Evolutionary conservation across 2,888 invertebrate species (phyloP).

Genomic region (Carcina quercana): DNA sequence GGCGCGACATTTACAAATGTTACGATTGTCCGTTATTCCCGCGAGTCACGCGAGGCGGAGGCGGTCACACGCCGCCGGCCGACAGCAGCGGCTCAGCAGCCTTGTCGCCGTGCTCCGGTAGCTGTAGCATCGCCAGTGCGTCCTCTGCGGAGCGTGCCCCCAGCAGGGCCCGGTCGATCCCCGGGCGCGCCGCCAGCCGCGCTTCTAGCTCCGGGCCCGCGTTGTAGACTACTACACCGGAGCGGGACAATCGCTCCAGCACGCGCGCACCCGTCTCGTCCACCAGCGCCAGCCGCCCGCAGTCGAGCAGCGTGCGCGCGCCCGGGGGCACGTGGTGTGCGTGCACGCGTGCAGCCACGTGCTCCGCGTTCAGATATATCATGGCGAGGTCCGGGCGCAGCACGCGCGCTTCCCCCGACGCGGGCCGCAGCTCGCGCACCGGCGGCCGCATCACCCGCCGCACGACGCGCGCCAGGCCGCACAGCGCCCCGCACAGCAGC

Average conservation of each 20-base stretch:
- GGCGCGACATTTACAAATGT: too few species aligned
- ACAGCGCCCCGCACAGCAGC: conserved; percentile 69
- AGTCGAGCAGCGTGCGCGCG: conserved; percentile 75
- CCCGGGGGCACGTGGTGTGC: conserved; percentile 34
- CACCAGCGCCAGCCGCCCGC: conserved; percentile 74
- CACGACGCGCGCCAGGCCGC: conserved; percentile 78
- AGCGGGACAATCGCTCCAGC: conserved; percentile 26
- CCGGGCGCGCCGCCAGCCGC: conserved; percentile 20
- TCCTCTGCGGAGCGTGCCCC: too few species aligned
- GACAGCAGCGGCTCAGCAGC: conserved; percentile 3
- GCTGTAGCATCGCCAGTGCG: too few species aligned
- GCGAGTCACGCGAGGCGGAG: neutral
- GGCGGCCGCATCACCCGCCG: conserved; percentile 79
- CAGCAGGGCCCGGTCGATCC: conserved; percentile 17
- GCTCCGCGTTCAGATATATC: conserved; percentile 82
- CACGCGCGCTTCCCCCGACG: conserved; percentile 16
- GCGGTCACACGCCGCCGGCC: too few species aligned
- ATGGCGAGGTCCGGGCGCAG: conserved; percentile 79
- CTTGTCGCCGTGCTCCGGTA: neutral
- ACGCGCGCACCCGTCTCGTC: conserved; percentile 63
- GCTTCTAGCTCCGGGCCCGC: conserved; percentile 15
- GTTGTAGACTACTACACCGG: too few species aligned
- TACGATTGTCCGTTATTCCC: too few species aligned
- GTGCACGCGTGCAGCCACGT: conserved; percentile 70
- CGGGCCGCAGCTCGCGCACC: conserved; percentile 37